phyloP scores from a whole-genome alignment of 2,888 invertebrate genomes.

The Corythucha ciliata region DNA sequence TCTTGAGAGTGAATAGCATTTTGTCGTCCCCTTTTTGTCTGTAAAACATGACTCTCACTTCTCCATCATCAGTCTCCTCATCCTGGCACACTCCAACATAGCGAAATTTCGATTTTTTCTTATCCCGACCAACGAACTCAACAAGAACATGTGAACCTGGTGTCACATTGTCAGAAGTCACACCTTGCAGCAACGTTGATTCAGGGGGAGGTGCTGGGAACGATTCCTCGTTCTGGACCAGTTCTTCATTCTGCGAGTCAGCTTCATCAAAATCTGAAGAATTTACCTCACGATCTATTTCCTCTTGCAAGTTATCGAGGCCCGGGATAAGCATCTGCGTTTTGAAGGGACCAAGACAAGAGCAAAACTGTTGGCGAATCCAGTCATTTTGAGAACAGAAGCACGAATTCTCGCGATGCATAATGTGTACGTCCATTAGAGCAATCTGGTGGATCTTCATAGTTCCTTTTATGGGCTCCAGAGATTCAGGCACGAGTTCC shows the following conservation, averaged over 20 bases:
- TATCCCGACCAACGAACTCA: conserved; percentile 6
- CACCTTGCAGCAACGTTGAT: neutral
- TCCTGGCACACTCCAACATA: conserved; percentile 15
- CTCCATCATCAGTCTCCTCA: conserved; percentile 1
- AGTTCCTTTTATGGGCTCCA: conserved; percentile 5
- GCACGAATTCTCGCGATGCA: conserved; percentile 6
- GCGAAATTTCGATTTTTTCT: neutral
- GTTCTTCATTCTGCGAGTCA: neutral
- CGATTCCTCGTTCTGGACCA: neutral
- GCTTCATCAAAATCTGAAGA: neutral
- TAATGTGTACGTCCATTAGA: neutral
- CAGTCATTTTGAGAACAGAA: conserved; percentile 17
- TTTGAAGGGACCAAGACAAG: neutral
- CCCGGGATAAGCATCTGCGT: neutral
- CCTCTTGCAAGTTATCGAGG: neutral
- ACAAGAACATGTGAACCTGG: conserved; percentile 8
- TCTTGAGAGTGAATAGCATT: no score
- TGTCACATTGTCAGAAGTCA: neutral
- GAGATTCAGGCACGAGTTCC: neutral
- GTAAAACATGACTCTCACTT: conserved; percentile 12
- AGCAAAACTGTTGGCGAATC: neutral
- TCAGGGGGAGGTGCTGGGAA: neutral
- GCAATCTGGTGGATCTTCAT: conserved; percentile 11
- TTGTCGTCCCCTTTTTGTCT: neutral
- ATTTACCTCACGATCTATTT: neutral